phyloP scores from a whole-genome alignment of 2,113 vertebrate species.

The Gambusia affinis region DNA sequence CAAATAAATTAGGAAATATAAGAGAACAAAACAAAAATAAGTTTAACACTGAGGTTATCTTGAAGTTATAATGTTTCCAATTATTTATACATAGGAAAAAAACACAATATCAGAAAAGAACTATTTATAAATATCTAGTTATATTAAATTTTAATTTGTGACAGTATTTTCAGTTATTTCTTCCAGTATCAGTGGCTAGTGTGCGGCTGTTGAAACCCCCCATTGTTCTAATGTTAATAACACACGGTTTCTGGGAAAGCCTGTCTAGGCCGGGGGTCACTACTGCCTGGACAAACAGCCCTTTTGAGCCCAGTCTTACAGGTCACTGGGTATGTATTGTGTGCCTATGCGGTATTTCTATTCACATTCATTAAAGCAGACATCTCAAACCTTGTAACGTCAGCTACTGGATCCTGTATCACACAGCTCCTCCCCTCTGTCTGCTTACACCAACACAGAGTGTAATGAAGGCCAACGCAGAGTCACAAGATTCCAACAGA shows the following conservation, averaged over 20 bases:
- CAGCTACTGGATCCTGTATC: slow-evolving; percentile 11
- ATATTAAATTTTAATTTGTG: slow-evolving; percentile 9
- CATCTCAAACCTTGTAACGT: slow-evolving; percentile 34
- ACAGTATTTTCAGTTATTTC: slow-evolving; percentile 12
- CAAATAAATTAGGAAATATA: not conserved
- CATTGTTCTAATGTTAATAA: slow-evolving; percentile 68
- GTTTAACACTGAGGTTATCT: too few relatives aligned
- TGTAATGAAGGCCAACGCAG: slow-evolving; percentile 15
- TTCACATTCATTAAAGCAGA: slow-evolving; percentile 19
- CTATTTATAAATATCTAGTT: not conserved
- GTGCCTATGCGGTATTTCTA: slow-evolving; percentile 23
- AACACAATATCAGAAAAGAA: not conserved
- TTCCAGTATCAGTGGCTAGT: slow-evolving; percentile 21
- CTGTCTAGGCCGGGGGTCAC: slow-evolving; percentile 64
- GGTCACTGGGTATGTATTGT: slow-evolving; percentile 64
- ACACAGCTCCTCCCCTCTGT: not conserved
- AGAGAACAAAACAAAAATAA: not conserved
- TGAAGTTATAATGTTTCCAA: not conserved
- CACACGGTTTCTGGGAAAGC: slow-evolving; percentile 63
- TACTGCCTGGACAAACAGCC: slow-evolving; percentile 57
- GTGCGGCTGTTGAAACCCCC: slow-evolving; percentile 52
- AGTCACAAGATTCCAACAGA: slow-evolving; percentile 38
- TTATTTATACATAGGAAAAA: not conserved
- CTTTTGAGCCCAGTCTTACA: slow-evolving; percentile 66
- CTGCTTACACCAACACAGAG: slow-evolving; percentile 5